A percentile compares a stretch with the other conserved stretches of the same genome.
phyloP scores from a whole-genome alignment of 2,888 invertebrate genomes.

The Limnephilus rhombicus region DNA sequence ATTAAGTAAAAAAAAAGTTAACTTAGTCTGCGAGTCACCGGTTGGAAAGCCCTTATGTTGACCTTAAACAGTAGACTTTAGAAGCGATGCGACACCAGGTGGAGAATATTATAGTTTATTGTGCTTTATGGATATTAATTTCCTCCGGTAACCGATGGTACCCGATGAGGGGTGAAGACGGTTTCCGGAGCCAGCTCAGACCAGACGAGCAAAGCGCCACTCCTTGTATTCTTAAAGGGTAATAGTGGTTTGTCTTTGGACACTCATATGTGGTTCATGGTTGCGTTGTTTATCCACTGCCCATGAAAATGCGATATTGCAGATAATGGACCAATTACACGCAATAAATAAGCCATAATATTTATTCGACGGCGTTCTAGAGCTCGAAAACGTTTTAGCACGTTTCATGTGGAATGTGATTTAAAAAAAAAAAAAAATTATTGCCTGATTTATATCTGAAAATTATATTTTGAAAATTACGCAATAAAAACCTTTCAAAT shows the following conservation, averaged over 20 bases:
- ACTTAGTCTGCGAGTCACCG: background rate
- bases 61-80: background rate
- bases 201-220: background rate
- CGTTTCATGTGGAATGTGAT: background rate
- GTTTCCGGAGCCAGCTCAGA: constrained; percentile 2
- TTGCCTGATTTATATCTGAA: background rate
- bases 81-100: constrained; percentile 9
- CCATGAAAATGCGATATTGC: background rate
- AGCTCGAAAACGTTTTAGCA: background rate
- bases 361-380: background rate
- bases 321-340: background rate
- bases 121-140: constrained; percentile 13
- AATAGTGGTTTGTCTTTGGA: background rate
- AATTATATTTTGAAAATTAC: background rate
- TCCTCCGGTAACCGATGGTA: background rate
- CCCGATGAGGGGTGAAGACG: background rate
- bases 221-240: background rate
- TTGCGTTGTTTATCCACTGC: background rate
- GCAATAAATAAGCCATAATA: background rate
- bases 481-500: background rate
- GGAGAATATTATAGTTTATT: background rate
- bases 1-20: too few relatives aligned
- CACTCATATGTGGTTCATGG: background rate
- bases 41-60: background rate
- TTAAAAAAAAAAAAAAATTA: background rate